Percentiles rank a stretch among this genome's conserved stretches.
phyloP scores from a whole-genome alignment of 2,888 invertebrate species.

The Ornithoptera alexandrae region DNA sequence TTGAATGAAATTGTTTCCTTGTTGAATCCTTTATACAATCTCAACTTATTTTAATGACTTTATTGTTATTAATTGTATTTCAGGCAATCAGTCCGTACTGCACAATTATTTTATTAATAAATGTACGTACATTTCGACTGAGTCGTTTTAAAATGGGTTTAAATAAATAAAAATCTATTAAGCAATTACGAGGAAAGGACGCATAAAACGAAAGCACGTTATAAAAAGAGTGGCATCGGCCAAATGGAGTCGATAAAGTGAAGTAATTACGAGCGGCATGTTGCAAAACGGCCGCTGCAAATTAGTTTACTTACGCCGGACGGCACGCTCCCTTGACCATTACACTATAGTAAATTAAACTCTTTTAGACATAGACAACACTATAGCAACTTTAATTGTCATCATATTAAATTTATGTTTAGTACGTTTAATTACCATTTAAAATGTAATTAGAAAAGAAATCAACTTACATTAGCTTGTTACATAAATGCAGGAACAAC shows the following conservation, averaged over 20 bases:
- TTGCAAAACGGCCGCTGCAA: conserved; percentile 60
- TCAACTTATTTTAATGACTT: no score
- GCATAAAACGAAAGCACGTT: conserved; percentile 73
- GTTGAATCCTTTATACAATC: no score
- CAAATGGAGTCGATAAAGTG: conserved; percentile 71
- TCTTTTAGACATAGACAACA: conserved; percentile 12
- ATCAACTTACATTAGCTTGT: not conserved
- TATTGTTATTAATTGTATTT: not conserved
- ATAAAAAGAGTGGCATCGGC: conserved; percentile 71
- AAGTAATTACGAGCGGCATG: conserved; percentile 64
- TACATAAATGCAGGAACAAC: no score
- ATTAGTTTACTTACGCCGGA: conserved; percentile 49
- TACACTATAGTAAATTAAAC: conserved; percentile 28
- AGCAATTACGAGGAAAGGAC: conserved; percentile 65
- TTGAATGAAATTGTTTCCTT: no score
- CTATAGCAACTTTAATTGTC: not conserved
- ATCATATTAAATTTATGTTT: not conserved
- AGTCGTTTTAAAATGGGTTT: conserved; percentile 47
- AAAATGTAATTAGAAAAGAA: not conserved
- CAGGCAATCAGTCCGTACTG: not conserved
- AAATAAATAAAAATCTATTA: conserved; percentile 60
- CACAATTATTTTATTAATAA: not conserved
- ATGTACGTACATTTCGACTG: conserved; percentile 26
- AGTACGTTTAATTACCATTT: not conserved
- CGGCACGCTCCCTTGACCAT: conserved; percentile 34